These are phyloP conservation scores for Hydractinia symbiolongicarpus DNA, from an alignment of 30 jellyfish, hydroid and myxozoan genomes.

Conservation along the genomic window DNA sequence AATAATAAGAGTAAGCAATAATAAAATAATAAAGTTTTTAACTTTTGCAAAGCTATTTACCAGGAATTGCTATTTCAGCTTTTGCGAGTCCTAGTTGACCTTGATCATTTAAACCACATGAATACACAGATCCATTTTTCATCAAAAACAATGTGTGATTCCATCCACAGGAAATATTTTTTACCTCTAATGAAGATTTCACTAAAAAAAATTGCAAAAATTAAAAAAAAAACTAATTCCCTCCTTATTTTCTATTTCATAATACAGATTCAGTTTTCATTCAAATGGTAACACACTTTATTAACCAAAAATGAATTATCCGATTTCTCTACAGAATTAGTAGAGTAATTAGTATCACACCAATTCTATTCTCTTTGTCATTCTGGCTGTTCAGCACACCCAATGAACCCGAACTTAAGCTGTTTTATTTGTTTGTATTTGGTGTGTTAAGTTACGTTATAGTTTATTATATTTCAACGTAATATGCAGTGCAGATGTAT, in stretches of 20 bases:
- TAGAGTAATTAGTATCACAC: not conserved
- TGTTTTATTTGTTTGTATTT: no score
- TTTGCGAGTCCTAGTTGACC: slow-evolving; percentile 56
- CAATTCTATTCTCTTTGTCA: no score
- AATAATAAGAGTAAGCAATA: not conserved
- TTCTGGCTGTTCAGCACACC: no score
- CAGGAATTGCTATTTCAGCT: slow-evolving; percentile 1
- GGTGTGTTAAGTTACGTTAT: no score
- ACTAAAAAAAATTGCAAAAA: no score
- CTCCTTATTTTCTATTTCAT: no score
- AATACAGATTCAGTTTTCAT: no score
- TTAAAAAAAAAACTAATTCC: no score
- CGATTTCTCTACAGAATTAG: not conserved
- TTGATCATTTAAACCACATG: slow-evolving; percentile 60
- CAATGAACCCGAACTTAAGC: no score
- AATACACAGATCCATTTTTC: slow-evolving; percentile 49
- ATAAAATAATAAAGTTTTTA: not conserved
- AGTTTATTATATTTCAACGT: no score
- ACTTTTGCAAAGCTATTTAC: not conserved
- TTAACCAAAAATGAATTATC: not conserved
- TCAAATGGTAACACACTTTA: not conserved
- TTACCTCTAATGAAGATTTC: not conserved
- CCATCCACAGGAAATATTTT: slow-evolving; percentile 54
- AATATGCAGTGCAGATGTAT: no score
- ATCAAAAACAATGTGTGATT: slow-evolving; percentile 55